phyloP scores from a whole-genome alignment of 2,888 invertebrate genomes.

The Lacanobia wlatinum region DNA sequence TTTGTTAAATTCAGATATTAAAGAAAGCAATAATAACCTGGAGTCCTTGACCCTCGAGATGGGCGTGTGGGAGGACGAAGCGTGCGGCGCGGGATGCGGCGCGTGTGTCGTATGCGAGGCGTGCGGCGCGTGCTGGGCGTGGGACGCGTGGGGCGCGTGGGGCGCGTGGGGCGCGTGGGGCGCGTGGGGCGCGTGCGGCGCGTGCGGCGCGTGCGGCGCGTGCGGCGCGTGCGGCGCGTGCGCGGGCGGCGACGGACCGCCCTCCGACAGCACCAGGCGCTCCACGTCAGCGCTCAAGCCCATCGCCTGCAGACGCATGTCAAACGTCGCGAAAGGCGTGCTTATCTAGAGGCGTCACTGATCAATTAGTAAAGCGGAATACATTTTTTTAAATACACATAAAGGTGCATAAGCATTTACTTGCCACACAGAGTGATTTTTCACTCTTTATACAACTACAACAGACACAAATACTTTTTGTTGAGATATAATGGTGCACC shows the following conservation, averaged over 20 bases:
- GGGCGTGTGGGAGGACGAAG: constrained; percentile 66
- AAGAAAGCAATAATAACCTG: constrained; percentile 71
- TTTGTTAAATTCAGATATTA: neutral
- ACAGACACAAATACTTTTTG: constrained; percentile 20
- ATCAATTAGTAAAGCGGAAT: constrained; percentile 41
- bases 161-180: constrained; percentile 46
- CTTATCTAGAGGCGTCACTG: constrained; percentile 52
- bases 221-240: constrained; percentile 71
- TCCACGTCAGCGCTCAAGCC: constrained; percentile 82
- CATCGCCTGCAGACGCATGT: constrained; percentile 64
- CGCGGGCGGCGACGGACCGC: constrained; percentile 82
- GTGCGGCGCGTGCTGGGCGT: constrained; percentile 64
- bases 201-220: constrained; percentile 47
- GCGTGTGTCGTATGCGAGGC: constrained; percentile 64
- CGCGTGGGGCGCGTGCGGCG: constrained; percentile 47
- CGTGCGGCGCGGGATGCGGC: constrained; percentile 37
- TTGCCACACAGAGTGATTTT: constrained; percentile 21
- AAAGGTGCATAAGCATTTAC: constrained; percentile 41
- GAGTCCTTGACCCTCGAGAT: constrained; percentile 81
- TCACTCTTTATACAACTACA: constrained; percentile 11
- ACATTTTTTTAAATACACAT: constrained; percentile 19
- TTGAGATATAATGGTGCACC: constrained; percentile 13
- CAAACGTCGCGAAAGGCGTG: constrained; percentile 47
- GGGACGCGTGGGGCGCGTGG: constrained; percentile 11
- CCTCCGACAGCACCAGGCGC: constrained; percentile 79